Conservation (phyloP, 2,113 vertebrate genomes). For the Halichoeres trimaculatus region DNA sequence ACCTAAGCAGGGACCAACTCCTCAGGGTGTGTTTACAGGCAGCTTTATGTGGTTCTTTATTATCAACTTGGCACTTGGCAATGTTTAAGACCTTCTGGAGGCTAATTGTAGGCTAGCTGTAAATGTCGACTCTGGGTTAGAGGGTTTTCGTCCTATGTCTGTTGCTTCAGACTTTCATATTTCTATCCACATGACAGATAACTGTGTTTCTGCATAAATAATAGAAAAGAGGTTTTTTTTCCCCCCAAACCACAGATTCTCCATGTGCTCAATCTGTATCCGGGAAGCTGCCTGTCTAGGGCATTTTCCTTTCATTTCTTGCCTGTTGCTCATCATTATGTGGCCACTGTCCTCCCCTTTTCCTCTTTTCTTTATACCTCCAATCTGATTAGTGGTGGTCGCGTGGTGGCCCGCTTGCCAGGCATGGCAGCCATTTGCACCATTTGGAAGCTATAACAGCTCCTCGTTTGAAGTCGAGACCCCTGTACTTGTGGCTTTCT, state of each 20-base stretch:
- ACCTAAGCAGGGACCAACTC: constrained; percentile 52
- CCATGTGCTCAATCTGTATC: constrained; percentile 17
- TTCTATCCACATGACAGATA: constrained; percentile 29
- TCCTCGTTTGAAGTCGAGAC: constrained; percentile 80
- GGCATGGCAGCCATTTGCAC: constrained; percentile 76
- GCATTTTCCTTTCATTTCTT: constrained; percentile 43
- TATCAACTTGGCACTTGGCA: constrained; percentile 69
- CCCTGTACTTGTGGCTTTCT: constrained; percentile 85
- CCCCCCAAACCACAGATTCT: constrained; percentile 43
- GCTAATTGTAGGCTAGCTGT: constrained; percentile 68
- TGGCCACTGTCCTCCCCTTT: constrained; percentile 58
- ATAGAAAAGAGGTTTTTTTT: constrained; percentile 21
- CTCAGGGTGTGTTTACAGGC: constrained; percentile 68
- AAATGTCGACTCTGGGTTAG: constrained; percentile 41
- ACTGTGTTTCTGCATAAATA: constrained; percentile 1
- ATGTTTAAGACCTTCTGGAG: constrained; percentile 53
- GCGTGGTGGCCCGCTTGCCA: constrained; percentile 59
- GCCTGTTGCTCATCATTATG: constrained; percentile 74
- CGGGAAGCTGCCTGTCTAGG: constrained; percentile 37
- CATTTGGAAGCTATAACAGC: constrained; percentile 82
- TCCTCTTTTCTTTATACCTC: constrained; percentile 64
- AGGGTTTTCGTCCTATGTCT: constrained; percentile 19
- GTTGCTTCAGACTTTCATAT: neutral
- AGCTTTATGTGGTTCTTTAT: constrained; percentile 74
- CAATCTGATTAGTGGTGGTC: constrained; percentile 75